A percentile compares a stretch with the other conserved stretches of the same genome.
phyloP scores from a whole-genome alignment of 2,797 vertebrate genomes.

The Cheirogaleus major region DNA sequence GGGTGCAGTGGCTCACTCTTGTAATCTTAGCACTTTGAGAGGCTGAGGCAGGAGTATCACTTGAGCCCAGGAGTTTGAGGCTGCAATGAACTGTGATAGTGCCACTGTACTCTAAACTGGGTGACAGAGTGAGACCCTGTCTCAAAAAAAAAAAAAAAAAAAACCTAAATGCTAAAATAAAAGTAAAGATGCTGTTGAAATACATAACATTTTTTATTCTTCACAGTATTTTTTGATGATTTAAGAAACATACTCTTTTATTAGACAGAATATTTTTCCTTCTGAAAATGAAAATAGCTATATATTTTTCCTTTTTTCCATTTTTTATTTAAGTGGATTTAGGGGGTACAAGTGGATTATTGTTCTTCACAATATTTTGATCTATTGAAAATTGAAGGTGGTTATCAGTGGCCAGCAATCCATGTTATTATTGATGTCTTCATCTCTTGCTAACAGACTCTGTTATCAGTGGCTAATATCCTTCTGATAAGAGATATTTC shows the following conservation, averaged over 20 bases:
- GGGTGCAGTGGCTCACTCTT: not conserved
- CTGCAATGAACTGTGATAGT: not conserved
- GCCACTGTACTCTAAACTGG: not conserved
- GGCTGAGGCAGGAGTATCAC: not conserved
- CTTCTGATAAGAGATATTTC: not conserved
- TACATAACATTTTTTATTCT: not conserved
- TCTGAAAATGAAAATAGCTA: not conserved
- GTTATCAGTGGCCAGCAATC: not conserved
- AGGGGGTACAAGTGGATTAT: not conserved
- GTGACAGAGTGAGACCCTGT: not conserved
- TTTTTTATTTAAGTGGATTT: not conserved
- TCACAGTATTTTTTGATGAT: not conserved
- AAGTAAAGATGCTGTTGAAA: not conserved
- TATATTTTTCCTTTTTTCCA: not conserved
- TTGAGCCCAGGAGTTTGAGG: not conserved
- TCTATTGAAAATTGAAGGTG: not conserved
- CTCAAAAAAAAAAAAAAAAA: not conserved
- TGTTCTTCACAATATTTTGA: not conserved
- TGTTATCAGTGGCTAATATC: not conserved
- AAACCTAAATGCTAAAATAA: slow-evolving; percentile 10
- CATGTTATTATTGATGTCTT: not conserved
- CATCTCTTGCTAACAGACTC: not conserved
- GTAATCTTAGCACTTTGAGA: not conserved
- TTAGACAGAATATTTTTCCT: not conserved
- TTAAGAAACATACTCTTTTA: not conserved